Evolutionary conservation across 1,140 invertebrate species (phyloP).

Genomic region (Euura lappo): DNA sequence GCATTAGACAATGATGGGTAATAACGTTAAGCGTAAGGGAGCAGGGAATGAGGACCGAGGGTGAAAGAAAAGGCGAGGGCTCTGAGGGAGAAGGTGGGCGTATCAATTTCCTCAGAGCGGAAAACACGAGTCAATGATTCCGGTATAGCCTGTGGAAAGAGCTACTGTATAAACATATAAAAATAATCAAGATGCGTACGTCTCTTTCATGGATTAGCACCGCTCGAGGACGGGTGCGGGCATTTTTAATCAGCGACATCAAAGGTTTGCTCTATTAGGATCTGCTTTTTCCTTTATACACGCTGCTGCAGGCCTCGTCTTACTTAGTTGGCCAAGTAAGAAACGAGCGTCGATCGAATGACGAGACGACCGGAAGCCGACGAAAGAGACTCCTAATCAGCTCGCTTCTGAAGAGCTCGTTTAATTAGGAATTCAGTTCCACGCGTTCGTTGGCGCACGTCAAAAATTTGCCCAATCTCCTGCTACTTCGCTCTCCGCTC

Average conservation of each 20-base stretch:
- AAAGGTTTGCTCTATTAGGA: conserved; percentile 33
- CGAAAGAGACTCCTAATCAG: background rate
- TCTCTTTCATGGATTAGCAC: conserved; percentile 2
- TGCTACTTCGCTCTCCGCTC: background rate
- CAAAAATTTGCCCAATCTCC: background rate
- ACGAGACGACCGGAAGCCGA: background rate
- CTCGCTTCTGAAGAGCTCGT: background rate
- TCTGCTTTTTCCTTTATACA: conserved; percentile 15
- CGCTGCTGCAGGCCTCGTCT: background rate
- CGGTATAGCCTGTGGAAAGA: background rate
- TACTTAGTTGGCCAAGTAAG: background rate
- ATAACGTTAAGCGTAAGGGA: no score
- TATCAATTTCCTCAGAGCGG: background rate
- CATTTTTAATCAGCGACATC: conserved; percentile 58
- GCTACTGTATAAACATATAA: background rate
- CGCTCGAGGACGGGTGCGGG: background rate
- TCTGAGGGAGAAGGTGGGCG: no score
- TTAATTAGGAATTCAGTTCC: background rate
- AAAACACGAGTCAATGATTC: background rate
- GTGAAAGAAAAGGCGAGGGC: no score
- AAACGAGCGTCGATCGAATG: background rate
- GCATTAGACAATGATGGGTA: no score
- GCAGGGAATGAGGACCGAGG: no score
- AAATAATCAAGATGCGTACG: background rate
- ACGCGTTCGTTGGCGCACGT: background rate